These are phyloP conservation scores for Hyposoter dolosus DNA, from an alignment of 2,888 invertebrate genomes.

Conservation along the genomic window DNA sequence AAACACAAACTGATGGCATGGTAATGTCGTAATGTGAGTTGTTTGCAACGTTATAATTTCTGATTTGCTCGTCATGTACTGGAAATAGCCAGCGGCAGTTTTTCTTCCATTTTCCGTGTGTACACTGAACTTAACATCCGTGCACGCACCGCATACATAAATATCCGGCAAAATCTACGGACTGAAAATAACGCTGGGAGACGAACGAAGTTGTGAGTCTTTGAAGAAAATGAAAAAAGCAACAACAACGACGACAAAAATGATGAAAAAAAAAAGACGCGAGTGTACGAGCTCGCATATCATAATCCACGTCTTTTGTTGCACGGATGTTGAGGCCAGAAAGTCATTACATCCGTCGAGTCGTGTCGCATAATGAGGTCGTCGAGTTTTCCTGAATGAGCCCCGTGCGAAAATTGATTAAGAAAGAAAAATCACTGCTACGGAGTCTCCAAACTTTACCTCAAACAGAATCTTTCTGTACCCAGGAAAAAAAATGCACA, in stretches of 20 bases:
- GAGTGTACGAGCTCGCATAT: constrained; percentile 9
- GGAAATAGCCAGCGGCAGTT: constrained; percentile 41
- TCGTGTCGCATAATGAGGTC: constrained; percentile 57
- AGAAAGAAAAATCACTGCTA: neutral
- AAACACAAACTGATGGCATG: neutral
- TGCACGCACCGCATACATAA: neutral
- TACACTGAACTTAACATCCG: neutral
- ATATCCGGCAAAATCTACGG: neutral
- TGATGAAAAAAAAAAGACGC: neutral
- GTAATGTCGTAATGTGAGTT: neutral
- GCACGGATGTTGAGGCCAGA: constrained; percentile 18
- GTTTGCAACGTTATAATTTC: constrained; percentile 47
- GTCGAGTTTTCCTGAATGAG: constrained; percentile 28
- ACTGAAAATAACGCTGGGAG: constrained; percentile 41
- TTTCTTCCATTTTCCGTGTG: constrained; percentile 3
- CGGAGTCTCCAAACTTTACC: neutral
- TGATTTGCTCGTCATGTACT: constrained; percentile 8
- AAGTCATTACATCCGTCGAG: constrained; percentile 56
- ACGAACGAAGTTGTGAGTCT: constrained; percentile 26
- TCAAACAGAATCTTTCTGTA: neutral
- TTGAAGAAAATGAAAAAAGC: constrained; percentile 23
- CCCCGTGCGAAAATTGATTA: constrained; percentile 40
- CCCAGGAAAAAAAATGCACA: neutral
- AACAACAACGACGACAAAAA: neutral
- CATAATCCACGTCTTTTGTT: constrained; percentile 42